Evolutionary conservation across 2,888 invertebrate genomes (phyloP).

Genomic region (Myopa testacea): DNA sequence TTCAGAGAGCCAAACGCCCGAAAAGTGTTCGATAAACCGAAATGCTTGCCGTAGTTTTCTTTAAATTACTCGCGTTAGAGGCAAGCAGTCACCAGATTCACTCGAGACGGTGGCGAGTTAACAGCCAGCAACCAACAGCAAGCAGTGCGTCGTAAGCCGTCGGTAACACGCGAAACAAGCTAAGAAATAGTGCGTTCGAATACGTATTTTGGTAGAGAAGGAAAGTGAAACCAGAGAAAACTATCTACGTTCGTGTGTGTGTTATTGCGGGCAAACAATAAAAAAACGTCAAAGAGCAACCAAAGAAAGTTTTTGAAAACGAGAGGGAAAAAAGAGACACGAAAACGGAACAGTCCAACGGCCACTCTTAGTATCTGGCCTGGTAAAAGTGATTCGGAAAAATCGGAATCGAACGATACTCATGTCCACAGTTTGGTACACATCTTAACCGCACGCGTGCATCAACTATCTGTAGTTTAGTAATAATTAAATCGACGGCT

Average conservation of each 20-base stretch:
- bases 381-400: constrained; percentile 47
- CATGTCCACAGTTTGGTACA: constrained; percentile 20
- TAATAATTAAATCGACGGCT: not conserved
- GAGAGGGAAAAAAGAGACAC: constrained; percentile 28
- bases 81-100: constrained; percentile 55
- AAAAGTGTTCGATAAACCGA: not conserved
- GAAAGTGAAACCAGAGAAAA: constrained; percentile 48
- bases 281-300: constrained; percentile 37
- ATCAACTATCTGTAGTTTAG: not conserved
- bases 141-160: constrained; percentile 10
- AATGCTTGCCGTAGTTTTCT: constrained; percentile 51
- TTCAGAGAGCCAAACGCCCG: not conserved
- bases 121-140: constrained; percentile 46
- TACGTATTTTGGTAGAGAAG: constrained; percentile 36
- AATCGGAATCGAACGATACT: constrained; percentile 35
- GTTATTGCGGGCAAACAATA: constrained; percentile 34
- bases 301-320: constrained; percentile 40
- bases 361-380: not conserved
- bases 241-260: not conserved
- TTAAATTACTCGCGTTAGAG: constrained; percentile 55
- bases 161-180: not conserved
- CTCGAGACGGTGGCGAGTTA: constrained; percentile 56
- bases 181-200: not conserved
- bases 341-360: constrained; percentile 42
- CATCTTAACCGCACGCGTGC: not conserved